These are phyloP conservation scores for Rhodeus uyekii DNA, from an alignment of 2,797 vertebrate species.

Conservation along the genomic window DNA sequence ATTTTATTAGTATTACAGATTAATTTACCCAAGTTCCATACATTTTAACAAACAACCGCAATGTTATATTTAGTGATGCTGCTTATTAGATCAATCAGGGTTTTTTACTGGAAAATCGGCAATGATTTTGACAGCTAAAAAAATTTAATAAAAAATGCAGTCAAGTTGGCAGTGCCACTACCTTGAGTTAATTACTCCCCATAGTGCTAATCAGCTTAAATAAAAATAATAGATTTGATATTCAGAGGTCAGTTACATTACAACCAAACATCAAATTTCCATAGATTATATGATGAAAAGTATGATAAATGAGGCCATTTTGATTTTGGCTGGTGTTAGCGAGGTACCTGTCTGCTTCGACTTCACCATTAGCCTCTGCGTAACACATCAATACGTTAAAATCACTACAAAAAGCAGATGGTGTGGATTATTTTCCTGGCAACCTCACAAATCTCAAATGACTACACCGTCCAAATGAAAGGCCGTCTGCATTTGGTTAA, in stretches of 20 bases:
- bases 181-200: background rate
- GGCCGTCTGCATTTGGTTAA: background rate
- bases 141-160: background rate
- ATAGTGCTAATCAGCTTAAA: background rate
- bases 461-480: constrained; percentile 17
- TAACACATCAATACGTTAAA: constrained; percentile 27
- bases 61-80: background rate
- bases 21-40: too few relatives aligned
- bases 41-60: background rate
- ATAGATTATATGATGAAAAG: background rate
- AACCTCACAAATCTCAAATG: constrained; percentile 17
- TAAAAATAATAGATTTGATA: background rate
- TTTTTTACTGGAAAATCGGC: background rate
- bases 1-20: background rate
- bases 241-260: constrained; percentile 7
- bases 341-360: background rate
- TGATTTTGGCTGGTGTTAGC: background rate
- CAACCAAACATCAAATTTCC: background rate
- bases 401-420: constrained; percentile 30
- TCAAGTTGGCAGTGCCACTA: background rate
- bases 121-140: background rate
- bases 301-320: constrained; percentile 33
- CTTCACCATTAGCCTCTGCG: background rate
- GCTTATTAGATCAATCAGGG: background rate
- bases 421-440: constrained; percentile 38